Evolutionary conservation across 2,888 invertebrate genomes (phyloP), one percentile per base, ranked within the genome.

Genomic region (Didymodactylos carnosus): DNA sequence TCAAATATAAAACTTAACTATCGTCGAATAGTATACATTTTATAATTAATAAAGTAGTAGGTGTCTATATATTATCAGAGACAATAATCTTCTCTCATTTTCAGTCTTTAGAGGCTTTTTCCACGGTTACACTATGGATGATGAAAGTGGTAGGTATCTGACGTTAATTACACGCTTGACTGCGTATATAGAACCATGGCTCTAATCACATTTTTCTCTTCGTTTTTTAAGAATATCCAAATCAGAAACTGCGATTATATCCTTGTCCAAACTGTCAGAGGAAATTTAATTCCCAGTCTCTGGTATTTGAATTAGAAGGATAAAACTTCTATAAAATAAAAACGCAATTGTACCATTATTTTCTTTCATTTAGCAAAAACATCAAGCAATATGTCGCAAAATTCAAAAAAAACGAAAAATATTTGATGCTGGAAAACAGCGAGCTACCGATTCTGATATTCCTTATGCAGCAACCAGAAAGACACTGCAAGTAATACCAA

Each of bases 391-490:
- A 76, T 97, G 95, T 86, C 89, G 91, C 81, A 91, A 89, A 83
- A 87, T 90, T 1, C 85, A 88, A 3, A 90, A 90, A 82, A 91
- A 90, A 80, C 87, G 94, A 73, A 93, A 91, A 83, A 88, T 89
- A 13, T 97, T 95, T 84, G 92, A 95, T 84, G 92, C 94, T 2
- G 88, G 91, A 35, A 90, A 91, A 79, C 94, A 94, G 82, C 86
- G 94, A 77, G 89, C 91, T 51, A 78, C 79, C 11, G 84, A 83
- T 23, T 81, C 82, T 13, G 85, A 85, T 71, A 78, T 83, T 40
- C 75, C 51, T 7, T 73, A 75, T 39, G 25, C 25, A 69, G 72
- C 73, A 35, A 73, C 75, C 5, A 69, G 70, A 39, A 70, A 72
- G 16, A 69, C 73, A 39, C 8, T n/a, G 25, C 35, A 35, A n/a